These are phyloP conservation scores for Pogonophryne albipinna DNA, from an alignment of 2,797 vertebrate genomes.

Conservation along the genomic window DNA sequence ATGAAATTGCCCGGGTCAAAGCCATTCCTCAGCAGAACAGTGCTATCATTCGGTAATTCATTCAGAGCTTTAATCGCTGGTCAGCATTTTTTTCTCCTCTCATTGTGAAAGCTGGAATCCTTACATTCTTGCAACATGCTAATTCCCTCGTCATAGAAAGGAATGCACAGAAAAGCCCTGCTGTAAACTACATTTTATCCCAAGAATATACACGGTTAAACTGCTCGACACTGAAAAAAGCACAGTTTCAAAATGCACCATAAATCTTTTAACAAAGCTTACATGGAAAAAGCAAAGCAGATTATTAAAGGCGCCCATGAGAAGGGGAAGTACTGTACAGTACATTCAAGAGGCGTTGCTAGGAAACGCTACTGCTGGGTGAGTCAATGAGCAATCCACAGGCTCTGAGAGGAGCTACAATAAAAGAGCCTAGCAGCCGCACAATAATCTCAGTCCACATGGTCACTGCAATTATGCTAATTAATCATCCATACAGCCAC, in stretches of 20 bases:
- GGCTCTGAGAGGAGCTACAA: slow-evolving; percentile 77
- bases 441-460: slow-evolving; percentile 80
- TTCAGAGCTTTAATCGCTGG: slow-evolving; percentile 25
- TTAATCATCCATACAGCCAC: slow-evolving; percentile 77
- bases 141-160: slow-evolving; percentile 35
- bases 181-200: slow-evolving; percentile 40
- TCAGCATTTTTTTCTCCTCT: slow-evolving; percentile 42
- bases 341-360: slow-evolving; percentile 84
- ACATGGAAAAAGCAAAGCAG: slow-evolving; percentile 76
- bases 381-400: slow-evolving; percentile 81
- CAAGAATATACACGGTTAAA: slow-evolving; percentile 33
- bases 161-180: slow-evolving; percentile 34
- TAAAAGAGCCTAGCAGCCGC: slow-evolving; percentile 72
- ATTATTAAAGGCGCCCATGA: slow-evolving; percentile 85
- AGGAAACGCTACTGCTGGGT: slow-evolving; percentile 85
- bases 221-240: slow-evolving; percentile 21
- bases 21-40: slow-evolving; percentile 44
- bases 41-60: slow-evolving; percentile 47
- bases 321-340: slow-evolving; percentile 81
- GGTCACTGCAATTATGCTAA: slow-evolving; percentile 84
- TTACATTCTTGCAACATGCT: slow-evolving; percentile 36
- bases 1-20: slow-evolving; percentile 71
- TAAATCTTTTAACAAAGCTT: slow-evolving; percentile 85
- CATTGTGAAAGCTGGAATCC: slow-evolving; percentile 26
- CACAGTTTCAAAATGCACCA: slow-evolving; percentile 73